Evolutionary conservation across 2,888 invertebrate genomes (phyloP), one percentile per base, ranked within the genome.

Genomic region (Rhagonycha lutea): DNA sequence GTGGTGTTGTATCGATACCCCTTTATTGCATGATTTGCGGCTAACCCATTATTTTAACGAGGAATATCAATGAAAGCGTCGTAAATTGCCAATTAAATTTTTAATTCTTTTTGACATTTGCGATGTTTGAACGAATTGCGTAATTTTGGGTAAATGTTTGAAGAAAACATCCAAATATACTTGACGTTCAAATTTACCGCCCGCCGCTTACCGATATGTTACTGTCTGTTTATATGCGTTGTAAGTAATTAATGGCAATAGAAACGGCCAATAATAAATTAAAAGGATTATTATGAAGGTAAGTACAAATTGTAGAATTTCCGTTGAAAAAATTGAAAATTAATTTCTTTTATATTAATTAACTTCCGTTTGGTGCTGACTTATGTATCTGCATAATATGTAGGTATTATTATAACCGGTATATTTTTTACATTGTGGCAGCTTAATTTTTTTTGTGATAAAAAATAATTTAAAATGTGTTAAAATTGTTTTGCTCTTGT

Each of bases 11-110:
- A 75, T 71, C 62, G 75, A 75, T 75, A 75, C 69, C 69, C 61
- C 75, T 75, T 32, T 68, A 75, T 47, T 7, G 62, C 68, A 68
- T 75, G 75, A 75, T 75, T 75, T 75, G 75, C 71, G 75, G 47
- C 75, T 47, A 60, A 23, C 47, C 32, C 14, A 69, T 60, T 47
- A 47, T 69, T 69, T 47, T 24, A 65, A 65, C 47, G 47, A 47
- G 47, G n/a, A n/a, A 47, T 47, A 47, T n/a, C 47, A 47, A 47
- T n/a, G 47, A 47, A 47, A 47, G 47, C n/a, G 47, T 47, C 47
- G n/a, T 47, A n/a, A 47, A 47, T 47, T 47, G n/a, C 23, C 62
- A 18, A 62, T 62, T 62, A 10, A 65, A 65, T 24, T 65, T 47
- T 47, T 11, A 65, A 65, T 65, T 62, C 0, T 62, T 62, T 65